phyloP scores from a whole-genome alignment of 2,113 vertebrate genomes.

The Pelecanoides urinatrix region DNA sequence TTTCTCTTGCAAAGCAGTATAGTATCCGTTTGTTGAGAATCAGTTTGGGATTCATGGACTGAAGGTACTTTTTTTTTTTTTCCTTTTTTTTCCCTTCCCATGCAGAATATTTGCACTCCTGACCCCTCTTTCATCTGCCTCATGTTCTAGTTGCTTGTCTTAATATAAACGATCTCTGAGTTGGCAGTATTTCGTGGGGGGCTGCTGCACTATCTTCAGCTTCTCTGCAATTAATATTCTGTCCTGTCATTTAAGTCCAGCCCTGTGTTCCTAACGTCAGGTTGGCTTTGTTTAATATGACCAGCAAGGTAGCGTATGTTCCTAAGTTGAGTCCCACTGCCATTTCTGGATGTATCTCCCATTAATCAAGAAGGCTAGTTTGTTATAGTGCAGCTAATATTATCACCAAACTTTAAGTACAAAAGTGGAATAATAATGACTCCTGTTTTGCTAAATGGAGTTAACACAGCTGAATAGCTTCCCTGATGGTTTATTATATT shows the following conservation, averaged over 20 bases:
- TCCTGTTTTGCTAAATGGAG: neutral
- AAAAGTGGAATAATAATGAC: conserved; percentile 35
- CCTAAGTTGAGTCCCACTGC: neutral
- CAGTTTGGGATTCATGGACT: neutral
- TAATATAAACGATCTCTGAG: neutral
- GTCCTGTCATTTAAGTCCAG: neutral
- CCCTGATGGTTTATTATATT: conserved; percentile 27
- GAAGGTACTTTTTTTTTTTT: neutral
- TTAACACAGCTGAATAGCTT: conserved; percentile 34
- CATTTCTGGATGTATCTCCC: neutral
- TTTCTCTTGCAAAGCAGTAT: neutral
- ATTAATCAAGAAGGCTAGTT: conserved; percentile 47
- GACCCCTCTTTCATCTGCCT: neutral
- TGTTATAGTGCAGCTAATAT: conserved; percentile 26
- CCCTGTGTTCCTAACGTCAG: neutral
- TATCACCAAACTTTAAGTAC: conserved; percentile 33
- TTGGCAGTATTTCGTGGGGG: neutral
- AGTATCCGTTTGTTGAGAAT: neutral
- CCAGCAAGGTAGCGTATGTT: neutral
- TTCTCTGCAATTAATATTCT: conserved; percentile 18
- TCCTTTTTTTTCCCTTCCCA: neutral
- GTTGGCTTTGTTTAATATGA: conserved; percentile 17
- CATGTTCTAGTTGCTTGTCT: neutral
- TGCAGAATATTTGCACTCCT: neutral
- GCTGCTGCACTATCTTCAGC: neutral